Conservation (phyloP, 1,140 invertebrate genomes). For the Saxidomus purpurata region DNA sequence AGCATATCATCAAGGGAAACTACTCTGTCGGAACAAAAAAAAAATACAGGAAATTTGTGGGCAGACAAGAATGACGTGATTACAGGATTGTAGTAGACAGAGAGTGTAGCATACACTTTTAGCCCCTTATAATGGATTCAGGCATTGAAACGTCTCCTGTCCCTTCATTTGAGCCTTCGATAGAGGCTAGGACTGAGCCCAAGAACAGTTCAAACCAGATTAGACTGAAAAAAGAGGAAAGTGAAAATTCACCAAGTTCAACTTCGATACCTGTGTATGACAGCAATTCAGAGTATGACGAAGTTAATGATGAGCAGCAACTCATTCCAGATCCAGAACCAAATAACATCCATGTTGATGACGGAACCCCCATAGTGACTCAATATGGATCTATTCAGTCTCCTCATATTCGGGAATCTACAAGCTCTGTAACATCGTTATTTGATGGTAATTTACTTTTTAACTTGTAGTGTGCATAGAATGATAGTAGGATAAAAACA, state of each 20-base stretch:
- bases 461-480: too few species aligned
- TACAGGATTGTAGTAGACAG: too few species aligned
- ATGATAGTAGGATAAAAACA: too few species aligned
- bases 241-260: neutral
- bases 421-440: neutral
- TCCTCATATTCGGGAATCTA: neutral
- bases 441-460: neutral
- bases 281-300: neutral
- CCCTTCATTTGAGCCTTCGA: neutral
- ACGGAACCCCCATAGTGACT: neutral
- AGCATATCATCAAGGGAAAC: too few species aligned
- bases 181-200: neutral
- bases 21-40: too few species aligned
- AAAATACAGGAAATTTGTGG: too few species aligned
- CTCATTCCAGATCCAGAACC: conserved; percentile 11
- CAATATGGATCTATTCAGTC: conserved; percentile 7
- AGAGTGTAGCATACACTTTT: too few species aligned
- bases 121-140: neutral
- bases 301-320: neutral
- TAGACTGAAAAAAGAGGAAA: neutral
- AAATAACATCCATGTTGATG: neutral
- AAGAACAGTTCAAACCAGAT: neutral
- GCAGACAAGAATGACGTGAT: too few species aligned
- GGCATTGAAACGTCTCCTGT: neutral
- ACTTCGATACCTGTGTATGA: neutral